phyloP scores from a whole-genome alignment of 2,888 invertebrate genomes.

The Lasioglossum vierecki region DNA sequence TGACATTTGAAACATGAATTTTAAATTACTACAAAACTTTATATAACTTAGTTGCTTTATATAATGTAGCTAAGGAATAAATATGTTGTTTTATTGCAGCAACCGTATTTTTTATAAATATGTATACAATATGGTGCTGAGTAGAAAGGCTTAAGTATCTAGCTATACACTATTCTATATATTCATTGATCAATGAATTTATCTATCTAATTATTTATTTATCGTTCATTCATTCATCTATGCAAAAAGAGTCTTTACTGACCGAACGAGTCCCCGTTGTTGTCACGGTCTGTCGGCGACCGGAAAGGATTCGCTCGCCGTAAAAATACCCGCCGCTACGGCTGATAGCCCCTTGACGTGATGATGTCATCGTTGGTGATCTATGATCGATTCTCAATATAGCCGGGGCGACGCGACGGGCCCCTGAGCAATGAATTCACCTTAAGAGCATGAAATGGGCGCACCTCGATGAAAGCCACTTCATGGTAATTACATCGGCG shows the following conservation, averaged over 20 bases:
- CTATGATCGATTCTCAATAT: slow-evolving; percentile 66
- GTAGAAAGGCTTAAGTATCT: too few species aligned
- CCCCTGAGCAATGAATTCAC: slow-evolving; percentile 66
- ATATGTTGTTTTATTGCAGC: too few species aligned
- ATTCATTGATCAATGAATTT: not conserved
- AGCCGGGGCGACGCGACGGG: slow-evolving; percentile 22
- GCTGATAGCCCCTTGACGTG: slow-evolving; percentile 38
- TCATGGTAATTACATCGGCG: slow-evolving; percentile 70
- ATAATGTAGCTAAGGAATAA: too few species aligned
- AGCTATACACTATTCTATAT: not conserved
- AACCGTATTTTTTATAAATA: too few species aligned
- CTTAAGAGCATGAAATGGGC: slow-evolving; percentile 69
- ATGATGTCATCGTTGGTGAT: slow-evolving; percentile 67
- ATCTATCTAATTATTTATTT: too few species aligned
- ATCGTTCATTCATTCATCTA: not conserved
- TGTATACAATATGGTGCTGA: too few species aligned
- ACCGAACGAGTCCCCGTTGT: not conserved
- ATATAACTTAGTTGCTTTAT: too few species aligned
- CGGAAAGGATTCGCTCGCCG: slow-evolving; percentile 32
- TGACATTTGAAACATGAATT: too few species aligned
- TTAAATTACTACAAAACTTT: too few species aligned
- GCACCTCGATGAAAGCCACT: slow-evolving; percentile 70
- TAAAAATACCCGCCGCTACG: slow-evolving; percentile 41
- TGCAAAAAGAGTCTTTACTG: not conserved
- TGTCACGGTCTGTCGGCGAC: slow-evolving; percentile 1